Base-by-base conservation (phyloP, 2,797 vertebrate genomes). In the Rhabdophis nuchalis region DNA sequence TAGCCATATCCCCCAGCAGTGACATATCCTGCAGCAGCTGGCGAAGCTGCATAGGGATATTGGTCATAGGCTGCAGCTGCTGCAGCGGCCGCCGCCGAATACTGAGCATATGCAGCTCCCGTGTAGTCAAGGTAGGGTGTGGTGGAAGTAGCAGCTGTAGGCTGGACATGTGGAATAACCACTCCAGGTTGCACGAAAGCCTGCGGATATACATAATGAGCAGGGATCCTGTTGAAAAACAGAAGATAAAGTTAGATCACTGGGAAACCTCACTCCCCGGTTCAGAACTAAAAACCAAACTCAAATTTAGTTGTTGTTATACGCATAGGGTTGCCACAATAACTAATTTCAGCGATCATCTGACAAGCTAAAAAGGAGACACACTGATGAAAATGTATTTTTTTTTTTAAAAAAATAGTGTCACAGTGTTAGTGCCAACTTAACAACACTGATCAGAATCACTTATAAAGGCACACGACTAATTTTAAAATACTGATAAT, bases 181-280 rank as follows among this genome's bases (percentile, higher is more conserved):
- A 99, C 97, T 95, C 99, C 99, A 23, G 99, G 99, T 97, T 99
- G 99, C 97, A 99, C 98, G 89, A 99, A 99, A 95, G 99, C 99
- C 98, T 99, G 99, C 64, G 99, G 99, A 97, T 99, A 99, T 96
- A 99, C 98, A 89, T 99, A 99, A 97, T 99, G 99, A 95, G 99
- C 98, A 12, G 99, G 99, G 95, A 99, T 99, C 98, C 99, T 99
- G 98, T 94, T 94, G 97, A 98, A 97, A 96, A 98, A 97, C 0
- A 96, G 96, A 95, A 96, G 94, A 95, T 52, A 68, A 92, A 95
- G 96, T 97, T 95, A 97, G 96, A 95, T 72, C 7, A 58, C 41
- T 92, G 0, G 14, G 1, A 7, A 94, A 72, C 2, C 82, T 4
- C 93, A 91, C 6, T 86, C 86, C 92, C 86, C 3, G 94, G 94